phyloP scores from a whole-genome alignment of 1,140 invertebrate species.

The Trialeurodes vaporariorum region DNA sequence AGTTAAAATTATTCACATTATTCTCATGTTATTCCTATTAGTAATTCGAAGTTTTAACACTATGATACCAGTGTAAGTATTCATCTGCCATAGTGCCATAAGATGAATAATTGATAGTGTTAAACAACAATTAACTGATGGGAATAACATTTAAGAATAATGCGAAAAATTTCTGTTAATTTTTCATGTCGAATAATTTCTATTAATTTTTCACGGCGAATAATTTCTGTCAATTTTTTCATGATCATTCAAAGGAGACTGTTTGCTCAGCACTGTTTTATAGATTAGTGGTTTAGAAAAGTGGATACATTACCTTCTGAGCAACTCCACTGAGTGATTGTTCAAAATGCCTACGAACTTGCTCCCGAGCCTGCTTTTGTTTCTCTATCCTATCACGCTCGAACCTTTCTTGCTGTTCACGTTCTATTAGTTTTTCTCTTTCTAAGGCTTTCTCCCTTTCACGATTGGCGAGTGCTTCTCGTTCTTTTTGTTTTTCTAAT shows the following conservation, averaged over 20 bases:
- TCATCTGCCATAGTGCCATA: too few species aligned
- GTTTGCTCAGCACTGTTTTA: not conserved
- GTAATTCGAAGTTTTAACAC: too few species aligned
- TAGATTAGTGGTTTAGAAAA: not conserved
- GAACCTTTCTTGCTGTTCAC: constrained; percentile 37
- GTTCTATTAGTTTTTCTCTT: not conserved
- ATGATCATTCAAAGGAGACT: not conserved
- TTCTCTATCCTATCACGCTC: constrained; percentile 50
- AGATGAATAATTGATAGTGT: too few species aligned
- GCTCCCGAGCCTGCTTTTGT: constrained; percentile 47
- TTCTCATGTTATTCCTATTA: too few species aligned
- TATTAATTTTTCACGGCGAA: not conserved
- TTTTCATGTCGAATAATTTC: not conserved
- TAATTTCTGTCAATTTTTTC: constrained; percentile 3
- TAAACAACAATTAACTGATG: too few species aligned
- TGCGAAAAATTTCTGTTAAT: not conserved
- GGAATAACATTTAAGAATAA: not conserved
- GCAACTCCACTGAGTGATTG: constrained; percentile 69
- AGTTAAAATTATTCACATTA: too few species aligned
- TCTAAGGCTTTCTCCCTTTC: not conserved
- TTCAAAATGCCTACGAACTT: constrained; percentile 81
- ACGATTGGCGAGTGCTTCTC: not conserved
- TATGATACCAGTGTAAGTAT: too few species aligned
- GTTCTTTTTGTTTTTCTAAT: not conserved
- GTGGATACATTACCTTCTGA: constrained; percentile 52